A percentile compares a stretch with the other conserved stretches of the same genome.
phyloP scores from a whole-genome alignment of 53 echinoderm and acorn worm genomes.

The Mesocentrotus franciscanus region DNA sequence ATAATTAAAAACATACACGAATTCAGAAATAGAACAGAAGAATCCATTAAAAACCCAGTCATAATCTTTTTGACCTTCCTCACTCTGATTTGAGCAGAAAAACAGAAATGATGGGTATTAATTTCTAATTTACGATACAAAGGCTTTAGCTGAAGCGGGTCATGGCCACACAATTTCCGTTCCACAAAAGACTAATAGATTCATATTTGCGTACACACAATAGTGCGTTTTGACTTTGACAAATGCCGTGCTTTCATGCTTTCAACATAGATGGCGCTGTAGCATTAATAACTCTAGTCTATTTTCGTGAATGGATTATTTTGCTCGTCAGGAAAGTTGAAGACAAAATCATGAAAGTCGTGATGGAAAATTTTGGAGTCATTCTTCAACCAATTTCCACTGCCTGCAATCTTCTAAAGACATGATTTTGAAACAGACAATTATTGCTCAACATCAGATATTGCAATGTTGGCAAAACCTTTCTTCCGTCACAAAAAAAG shows the following conservation, averaged over 20 bases:
- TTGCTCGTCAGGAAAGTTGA: background rate
- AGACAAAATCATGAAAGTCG: background rate
- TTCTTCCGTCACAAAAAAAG: no score
- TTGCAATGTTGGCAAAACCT: background rate
- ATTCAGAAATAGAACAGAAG: background rate
- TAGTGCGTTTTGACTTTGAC: background rate
- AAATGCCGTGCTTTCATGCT: background rate
- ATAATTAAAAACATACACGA: background rate
- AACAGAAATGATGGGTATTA: background rate
- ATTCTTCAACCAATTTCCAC: background rate
- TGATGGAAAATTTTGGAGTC: background rate
- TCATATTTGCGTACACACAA: background rate
- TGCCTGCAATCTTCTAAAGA: background rate
- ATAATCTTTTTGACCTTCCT: background rate
- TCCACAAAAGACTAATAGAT: background rate
- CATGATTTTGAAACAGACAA: background rate
- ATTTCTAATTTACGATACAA: slow-evolving; percentile 6
- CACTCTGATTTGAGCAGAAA: background rate
- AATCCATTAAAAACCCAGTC: background rate
- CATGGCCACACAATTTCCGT: background rate
- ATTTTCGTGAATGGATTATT: background rate
- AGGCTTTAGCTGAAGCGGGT: background rate
- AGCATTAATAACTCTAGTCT: background rate
- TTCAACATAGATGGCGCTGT: slow-evolving; percentile 19
- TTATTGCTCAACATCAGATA: background rate